A percentile compares a stretch with the other conserved stretches of the same genome.
phyloP scores from a whole-genome alignment of 2,113 vertebrate species.

The Ginglymostoma cirratum region DNA sequence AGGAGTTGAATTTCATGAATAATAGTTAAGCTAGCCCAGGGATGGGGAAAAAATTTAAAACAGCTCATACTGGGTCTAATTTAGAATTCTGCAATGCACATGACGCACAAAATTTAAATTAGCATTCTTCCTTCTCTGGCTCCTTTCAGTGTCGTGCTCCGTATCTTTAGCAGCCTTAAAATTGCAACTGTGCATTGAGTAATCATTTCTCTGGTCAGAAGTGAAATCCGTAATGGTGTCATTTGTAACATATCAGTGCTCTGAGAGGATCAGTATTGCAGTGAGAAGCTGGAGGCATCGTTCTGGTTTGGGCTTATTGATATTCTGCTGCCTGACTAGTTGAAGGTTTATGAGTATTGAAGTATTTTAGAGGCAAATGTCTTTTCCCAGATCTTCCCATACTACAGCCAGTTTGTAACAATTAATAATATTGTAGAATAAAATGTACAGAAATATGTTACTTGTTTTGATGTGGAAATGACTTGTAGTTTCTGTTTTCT shows the following conservation, averaged over 20 bases:
- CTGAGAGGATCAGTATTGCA: not conserved
- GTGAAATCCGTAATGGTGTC: slow-evolving; percentile 27
- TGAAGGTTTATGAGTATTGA: not conserved
- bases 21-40: not conserved
- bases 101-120: slow-evolving; percentile 19
- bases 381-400: not conserved
- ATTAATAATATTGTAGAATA: not conserved
- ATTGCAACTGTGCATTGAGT: not conserved
- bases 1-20: not conserved
- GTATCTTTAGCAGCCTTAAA: not conserved
- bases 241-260: slow-evolving; percentile 27
- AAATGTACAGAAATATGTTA: not conserved
- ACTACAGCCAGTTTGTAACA: not conserved
- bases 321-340: not conserved
- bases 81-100: not conserved
- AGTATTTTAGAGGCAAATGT: not conserved
- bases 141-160: not conserved
- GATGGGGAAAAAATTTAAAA: not conserved
- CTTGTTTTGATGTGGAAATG: not conserved
- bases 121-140: not conserved
- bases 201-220: slow-evolving; percentile 26
- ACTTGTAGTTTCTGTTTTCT: not conserved
- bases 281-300: not conserved
- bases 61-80: not conserved
- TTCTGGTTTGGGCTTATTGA: not conserved